Conservation (phyloP, 2,797 vertebrate genomes). For the Tympanoctomys barrerae region DNA sequence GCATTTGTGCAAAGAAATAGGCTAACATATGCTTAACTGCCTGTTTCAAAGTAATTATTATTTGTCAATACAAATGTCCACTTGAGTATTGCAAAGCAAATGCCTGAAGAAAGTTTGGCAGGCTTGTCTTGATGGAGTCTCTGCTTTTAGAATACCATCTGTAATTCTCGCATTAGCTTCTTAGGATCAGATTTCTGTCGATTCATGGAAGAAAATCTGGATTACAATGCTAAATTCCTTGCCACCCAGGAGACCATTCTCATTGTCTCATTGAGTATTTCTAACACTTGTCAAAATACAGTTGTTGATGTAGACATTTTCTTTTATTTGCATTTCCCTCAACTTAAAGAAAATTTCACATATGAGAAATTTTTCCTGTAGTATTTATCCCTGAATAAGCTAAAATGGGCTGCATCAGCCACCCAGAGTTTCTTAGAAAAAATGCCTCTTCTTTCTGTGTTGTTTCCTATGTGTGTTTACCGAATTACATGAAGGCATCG, state of each 20-base stretch:
- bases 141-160: conserved; percentile 12
- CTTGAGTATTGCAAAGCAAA: conserved; percentile 43
- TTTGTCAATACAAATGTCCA: conserved; percentile 45
- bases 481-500: background rate
- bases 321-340: background rate
- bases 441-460: background rate
- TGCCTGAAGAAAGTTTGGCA: background rate
- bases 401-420: background rate
- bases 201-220: conserved; percentile 10
- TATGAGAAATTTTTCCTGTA: background rate
- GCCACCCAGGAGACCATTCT: background rate
- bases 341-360: conserved; percentile 24
- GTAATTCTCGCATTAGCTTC: background rate
- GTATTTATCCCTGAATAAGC: background rate
- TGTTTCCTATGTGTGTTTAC: background rate
- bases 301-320: background rate
- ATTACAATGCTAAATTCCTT: background rate
- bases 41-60: conserved; percentile 63
- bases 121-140: background rate
- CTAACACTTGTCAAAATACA: background rate
- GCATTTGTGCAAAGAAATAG: conserved; percentile 57
- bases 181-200: conserved; percentile 58
- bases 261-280: conserved; percentile 6
- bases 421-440: conserved; percentile 19
- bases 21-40: conserved; percentile 11